phyloP scores from a whole-genome alignment of 30 jellyfish, hydroid and myxozoan species.

The Phacellophora camtschatica region DNA sequence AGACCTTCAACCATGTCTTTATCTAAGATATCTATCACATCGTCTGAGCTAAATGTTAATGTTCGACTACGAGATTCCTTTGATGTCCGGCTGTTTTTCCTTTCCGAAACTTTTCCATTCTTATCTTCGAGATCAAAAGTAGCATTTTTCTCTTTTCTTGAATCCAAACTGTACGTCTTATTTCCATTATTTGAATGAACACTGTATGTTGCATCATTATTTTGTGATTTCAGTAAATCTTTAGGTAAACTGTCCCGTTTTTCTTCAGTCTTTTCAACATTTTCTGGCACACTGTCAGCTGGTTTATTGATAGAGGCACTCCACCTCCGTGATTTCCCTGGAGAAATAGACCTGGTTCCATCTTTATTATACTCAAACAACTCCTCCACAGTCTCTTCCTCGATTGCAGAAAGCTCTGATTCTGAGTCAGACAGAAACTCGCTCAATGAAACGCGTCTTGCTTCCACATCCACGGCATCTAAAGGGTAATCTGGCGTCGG shows the following conservation, averaged over 20 bases:
- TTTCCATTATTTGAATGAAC: conserved; percentile 25
- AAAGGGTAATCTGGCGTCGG: conserved; percentile 33
- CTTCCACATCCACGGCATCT: conserved; percentile 32
- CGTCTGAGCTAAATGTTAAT: conserved; percentile 63
- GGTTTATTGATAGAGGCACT: background rate
- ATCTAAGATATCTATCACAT: conserved; percentile 56
- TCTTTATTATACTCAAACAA: conserved; percentile 37
- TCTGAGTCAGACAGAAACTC: conserved; percentile 65
- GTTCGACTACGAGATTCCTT: too few species aligned
- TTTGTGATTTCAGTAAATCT: background rate
- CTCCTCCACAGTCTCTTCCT: conserved; percentile 82
- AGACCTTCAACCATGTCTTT: conserved; percentile 59
- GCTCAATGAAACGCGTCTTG: background rate
- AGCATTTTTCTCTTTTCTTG: background rate
- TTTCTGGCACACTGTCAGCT: background rate
- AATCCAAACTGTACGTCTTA: conserved; percentile 5
- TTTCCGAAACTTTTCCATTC: background rate
- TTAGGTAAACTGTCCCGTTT: too few species aligned
- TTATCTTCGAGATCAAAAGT: conserved; percentile 25
- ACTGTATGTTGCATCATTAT: conserved; percentile 15
- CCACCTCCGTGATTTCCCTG: background rate
- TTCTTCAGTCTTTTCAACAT: background rate
- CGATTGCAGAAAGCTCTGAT: conserved; percentile 85
- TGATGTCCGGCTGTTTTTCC: conserved; percentile 17
- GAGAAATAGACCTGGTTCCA: conserved; percentile 5